Evolutionary conservation across 2,113 vertebrate species (phyloP).

Genomic region (Syrrhaptes paradoxus): DNA sequence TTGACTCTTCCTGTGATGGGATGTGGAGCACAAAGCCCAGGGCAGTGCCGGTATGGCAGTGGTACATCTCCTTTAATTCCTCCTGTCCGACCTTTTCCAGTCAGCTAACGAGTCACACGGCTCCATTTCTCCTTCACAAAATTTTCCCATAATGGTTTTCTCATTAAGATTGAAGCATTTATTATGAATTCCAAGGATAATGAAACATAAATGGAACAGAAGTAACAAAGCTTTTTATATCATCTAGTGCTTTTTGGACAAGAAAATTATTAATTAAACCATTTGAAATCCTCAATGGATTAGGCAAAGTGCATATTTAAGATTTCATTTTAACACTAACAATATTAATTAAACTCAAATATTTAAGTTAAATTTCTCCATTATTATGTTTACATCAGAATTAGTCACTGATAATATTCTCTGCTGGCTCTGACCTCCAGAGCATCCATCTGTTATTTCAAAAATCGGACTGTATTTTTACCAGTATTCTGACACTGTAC

Average conservation of each 20-base stretch:
- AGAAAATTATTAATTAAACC: slow-evolving; percentile 34
- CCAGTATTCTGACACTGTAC: background rate
- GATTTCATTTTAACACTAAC: slow-evolving; percentile 5
- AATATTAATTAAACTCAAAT: slow-evolving; percentile 13
- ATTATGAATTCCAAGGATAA: background rate
- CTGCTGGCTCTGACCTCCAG: background rate
- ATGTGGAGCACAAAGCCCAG: fast-evolving
- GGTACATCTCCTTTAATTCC: background rate
- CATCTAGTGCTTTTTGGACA: slow-evolving; percentile 12
- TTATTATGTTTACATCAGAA: background rate
- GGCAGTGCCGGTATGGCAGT: background rate
- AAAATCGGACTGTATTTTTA: background rate
- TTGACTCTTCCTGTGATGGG: background rate
- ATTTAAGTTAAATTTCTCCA: slow-evolving; percentile 10
- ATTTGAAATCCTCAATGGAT: background rate
- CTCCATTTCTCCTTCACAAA: background rate
- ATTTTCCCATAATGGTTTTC: background rate
- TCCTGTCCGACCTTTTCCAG: background rate
- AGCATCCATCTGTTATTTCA: background rate
- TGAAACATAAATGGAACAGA: background rate
- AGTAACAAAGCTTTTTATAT: slow-evolving; percentile 21
- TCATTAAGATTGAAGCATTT: slow-evolving; percentile 15
- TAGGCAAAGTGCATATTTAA: slow-evolving; percentile 4
- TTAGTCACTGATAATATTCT: background rate
- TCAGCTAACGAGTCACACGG: background rate